Base-by-base conservation (phyloP, 2,888 invertebrate species). In the Anoncus sp. region DNA sequence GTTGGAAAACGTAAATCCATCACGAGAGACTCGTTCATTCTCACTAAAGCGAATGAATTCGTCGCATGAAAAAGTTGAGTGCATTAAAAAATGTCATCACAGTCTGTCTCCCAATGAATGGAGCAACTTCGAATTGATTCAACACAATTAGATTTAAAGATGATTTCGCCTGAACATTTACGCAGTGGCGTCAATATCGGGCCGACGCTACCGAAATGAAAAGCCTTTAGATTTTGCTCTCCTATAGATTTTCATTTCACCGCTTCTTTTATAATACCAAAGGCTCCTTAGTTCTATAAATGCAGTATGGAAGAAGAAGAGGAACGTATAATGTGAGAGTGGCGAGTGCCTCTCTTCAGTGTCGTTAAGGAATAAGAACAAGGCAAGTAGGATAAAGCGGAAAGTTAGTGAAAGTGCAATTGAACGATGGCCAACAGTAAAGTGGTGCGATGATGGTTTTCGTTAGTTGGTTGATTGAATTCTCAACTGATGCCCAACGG, bases 401-500 rank as follows among this genome's bases (percentile, higher is more conserved):
- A 31, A 57, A 72, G 57, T 49, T 7, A n/a, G 62, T 45, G 62
- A 67, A 69, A 67, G 67, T 67, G 76, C 72, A 66, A 45, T 22
- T 27, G 65, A 43, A 62, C 20, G 63, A 70, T 62, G 55, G 47
- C 57, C 57, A 20, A 31, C 16, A n/a, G 16, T 38, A 63, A 14
- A 35, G 47, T 20, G 35, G n/a, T 20, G 63, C n/a, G 45, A 67
- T 67, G 24, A 18, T 49, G 60, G 74, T 47, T 69, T 51, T 49
- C 43, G 65, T 49, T 43, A 49, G 66, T 65, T 53, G 67, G 45
- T 45, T 66, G 71, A 51, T 72, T 72, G 67, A 31, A 73, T 77
- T 77, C 49, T 73, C 67, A 67, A 63, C 67, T 62, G 73, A 67
- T 73, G 77, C 67, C 77, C 72, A 63, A 35, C 76, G 77, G 77